Evolutionary conservation across 2,113 vertebrate genomes (phyloP).

Genomic region (Symphodus melops): DNA sequence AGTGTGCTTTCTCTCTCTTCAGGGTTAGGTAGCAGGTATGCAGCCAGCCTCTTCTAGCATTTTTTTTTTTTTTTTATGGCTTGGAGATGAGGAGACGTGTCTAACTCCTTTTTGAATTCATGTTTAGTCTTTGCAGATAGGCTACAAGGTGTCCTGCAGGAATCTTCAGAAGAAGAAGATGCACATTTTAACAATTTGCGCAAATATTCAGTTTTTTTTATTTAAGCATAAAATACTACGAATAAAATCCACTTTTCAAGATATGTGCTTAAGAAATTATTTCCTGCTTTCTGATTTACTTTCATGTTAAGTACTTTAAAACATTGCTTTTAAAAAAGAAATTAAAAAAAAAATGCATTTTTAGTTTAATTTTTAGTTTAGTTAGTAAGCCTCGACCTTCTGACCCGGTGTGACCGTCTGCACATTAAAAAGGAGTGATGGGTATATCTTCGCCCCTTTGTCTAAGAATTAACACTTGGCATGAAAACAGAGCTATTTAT

Average conservation of each 20-base stretch:
- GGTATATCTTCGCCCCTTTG: neutral
- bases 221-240: too few relatives aligned
- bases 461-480: conserved; percentile 21
- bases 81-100: conserved; percentile 34
- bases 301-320: too few relatives aligned
- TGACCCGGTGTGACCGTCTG: neutral
- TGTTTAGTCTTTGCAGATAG: neutral
- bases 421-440: neutral
- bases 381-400: conserved; percentile 1
- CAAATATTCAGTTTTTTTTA: neutral
- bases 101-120: conserved; percentile 37
- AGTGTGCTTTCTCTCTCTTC: conserved; percentile 25
- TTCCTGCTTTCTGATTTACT: too few relatives aligned
- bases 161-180: neutral
- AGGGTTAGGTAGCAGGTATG: conserved; percentile 44
- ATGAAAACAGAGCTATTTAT: conserved; percentile 33
- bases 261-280: too few relatives aligned
- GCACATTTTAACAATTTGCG: neutral
- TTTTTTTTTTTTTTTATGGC: conserved; percentile 12
- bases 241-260: too few relatives aligned
- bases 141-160: neutral
- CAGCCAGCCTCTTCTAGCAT: conserved; percentile 6
- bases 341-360: too few relatives aligned
- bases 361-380: too few relatives aligned
- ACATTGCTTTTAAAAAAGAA: too few relatives aligned